Evolutionary conservation across 2,888 invertebrate genomes (phyloP).

Genomic region (Epicampocera succincta): DNA sequence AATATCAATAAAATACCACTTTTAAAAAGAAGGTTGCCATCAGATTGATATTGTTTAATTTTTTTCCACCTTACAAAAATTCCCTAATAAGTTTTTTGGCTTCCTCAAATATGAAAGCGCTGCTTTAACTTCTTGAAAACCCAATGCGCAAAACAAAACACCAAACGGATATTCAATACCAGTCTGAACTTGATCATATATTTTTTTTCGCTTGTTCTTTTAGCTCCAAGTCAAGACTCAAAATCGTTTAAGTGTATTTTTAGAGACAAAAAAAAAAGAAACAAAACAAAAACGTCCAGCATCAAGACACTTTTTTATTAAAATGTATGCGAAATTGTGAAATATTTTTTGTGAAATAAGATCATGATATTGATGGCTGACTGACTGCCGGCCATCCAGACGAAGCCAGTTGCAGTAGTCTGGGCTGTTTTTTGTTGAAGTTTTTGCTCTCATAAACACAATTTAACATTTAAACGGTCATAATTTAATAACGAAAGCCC

Average conservation of each 20-base stretch:
- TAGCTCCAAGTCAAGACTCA: conserved; percentile 26
- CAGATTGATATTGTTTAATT: too few species aligned
- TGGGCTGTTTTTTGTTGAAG: conserved; percentile 2
- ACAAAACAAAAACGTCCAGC: too few species aligned
- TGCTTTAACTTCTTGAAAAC: conserved; percentile 59
- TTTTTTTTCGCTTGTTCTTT: conserved; percentile 15
- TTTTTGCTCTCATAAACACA: conserved; percentile 47
- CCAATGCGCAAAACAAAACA: conserved; percentile 63
- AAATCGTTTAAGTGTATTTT: conserved; percentile 53
- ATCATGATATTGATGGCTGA: conserved; percentile 14
- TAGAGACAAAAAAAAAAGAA: neutral
- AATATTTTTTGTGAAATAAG: neutral
- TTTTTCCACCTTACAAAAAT: neutral
- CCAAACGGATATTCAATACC: conserved; percentile 66
- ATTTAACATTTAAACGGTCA: conserved; percentile 61
- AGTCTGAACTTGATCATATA: conserved; percentile 56
- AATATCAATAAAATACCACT: too few species aligned
- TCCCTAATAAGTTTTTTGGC: conserved; percentile 19
- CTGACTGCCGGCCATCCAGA: conserved; percentile 53
- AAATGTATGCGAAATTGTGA: conserved; percentile 7
- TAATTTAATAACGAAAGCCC: conserved; percentile 63
- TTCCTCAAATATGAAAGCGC: neutral
- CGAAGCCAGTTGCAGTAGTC: conserved; percentile 44
- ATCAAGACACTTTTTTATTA: conserved; percentile 53
- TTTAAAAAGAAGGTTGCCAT: too few species aligned